Evolutionary conservation across 1,140 invertebrate species (phyloP).

Genomic region (Neotoxoptera formosana): DNA sequence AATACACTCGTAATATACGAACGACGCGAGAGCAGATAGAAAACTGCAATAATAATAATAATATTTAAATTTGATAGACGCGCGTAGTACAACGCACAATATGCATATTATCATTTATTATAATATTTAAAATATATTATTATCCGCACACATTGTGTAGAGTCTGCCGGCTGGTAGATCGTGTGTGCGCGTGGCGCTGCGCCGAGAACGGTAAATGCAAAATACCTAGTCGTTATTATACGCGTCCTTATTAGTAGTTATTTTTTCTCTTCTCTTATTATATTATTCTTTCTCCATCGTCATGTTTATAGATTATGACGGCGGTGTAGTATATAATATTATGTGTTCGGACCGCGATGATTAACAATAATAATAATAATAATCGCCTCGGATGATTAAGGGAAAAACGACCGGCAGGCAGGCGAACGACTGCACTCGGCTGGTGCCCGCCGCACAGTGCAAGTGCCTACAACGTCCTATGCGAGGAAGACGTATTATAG

Average conservation of each 20-base stretch:
- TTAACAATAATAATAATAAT: slow-evolving; percentile 24
- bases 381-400: slow-evolving; percentile 23
- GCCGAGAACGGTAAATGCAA: background rate
- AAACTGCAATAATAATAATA: background rate
- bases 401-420: slow-evolving; percentile 25
- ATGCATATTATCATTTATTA: no score
- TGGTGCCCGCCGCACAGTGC: background rate
- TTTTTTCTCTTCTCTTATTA: background rate
- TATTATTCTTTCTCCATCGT: background rate
- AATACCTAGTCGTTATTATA: no score
- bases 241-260: background rate
- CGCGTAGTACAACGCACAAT: background rate
- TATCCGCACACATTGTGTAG: background rate
- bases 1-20: background rate
- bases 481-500: background rate
- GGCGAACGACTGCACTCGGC: background rate
- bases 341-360: background rate
- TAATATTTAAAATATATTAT: background rate
- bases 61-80: background rate
- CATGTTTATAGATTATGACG: background rate
- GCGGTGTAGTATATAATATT: background rate
- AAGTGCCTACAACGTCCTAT: background rate
- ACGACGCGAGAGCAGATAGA: background rate
- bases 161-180: background rate
- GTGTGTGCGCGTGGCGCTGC: background rate